These are phyloP conservation scores for Falcaria lacertinaria DNA, from an alignment of 2,888 invertebrate genomes.

Conservation along the genomic window DNA sequence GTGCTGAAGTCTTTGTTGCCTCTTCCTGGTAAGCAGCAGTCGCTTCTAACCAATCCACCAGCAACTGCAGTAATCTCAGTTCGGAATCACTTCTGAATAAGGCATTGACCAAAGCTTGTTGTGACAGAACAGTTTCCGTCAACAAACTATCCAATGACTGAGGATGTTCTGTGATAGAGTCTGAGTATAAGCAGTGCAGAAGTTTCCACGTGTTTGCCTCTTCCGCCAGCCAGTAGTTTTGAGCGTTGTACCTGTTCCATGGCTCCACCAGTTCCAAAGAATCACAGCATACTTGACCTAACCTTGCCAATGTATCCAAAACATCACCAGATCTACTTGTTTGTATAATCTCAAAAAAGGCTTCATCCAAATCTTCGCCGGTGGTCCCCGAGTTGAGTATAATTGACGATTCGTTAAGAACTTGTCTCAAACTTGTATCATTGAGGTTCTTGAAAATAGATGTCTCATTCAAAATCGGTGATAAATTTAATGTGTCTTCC, in stretches of 20 bases:
- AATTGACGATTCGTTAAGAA: constrained; percentile 65
- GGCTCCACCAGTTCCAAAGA: constrained; percentile 76
- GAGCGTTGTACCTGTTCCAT: constrained; percentile 69
- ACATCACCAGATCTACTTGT: constrained; percentile 70
- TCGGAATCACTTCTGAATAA: constrained; percentile 75
- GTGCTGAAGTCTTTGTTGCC: constrained; percentile 62
- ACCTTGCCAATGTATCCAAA: constrained; percentile 81
- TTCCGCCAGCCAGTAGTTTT: constrained; percentile 83
- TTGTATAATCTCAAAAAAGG: constrained; percentile 72
- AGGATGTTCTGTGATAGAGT: constrained; percentile 83
- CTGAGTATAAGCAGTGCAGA: constrained; percentile 88
- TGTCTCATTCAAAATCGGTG: constrained; percentile 70
- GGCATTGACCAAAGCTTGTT: constrained; percentile 56
- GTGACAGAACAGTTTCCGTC: constrained; percentile 58
- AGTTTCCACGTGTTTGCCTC: constrained; percentile 95
- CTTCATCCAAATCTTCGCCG: constrained; percentile 59
- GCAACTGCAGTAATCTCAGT: constrained; percentile 86
- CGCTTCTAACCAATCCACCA: constrained; percentile 96
- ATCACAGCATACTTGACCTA: constrained; percentile 82
- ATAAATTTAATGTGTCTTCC: constrained; percentile 66
- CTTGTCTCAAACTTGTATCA: constrained; percentile 67
- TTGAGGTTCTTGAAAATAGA: constrained; percentile 68
- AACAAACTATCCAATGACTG: constrained; percentile 71
- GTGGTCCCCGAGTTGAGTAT: constrained; percentile 45
- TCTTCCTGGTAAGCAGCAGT: constrained; percentile 90